phyloP scores from a whole-genome alignment of 2,797 vertebrate species.

The Sorex maritimensis region DNA sequence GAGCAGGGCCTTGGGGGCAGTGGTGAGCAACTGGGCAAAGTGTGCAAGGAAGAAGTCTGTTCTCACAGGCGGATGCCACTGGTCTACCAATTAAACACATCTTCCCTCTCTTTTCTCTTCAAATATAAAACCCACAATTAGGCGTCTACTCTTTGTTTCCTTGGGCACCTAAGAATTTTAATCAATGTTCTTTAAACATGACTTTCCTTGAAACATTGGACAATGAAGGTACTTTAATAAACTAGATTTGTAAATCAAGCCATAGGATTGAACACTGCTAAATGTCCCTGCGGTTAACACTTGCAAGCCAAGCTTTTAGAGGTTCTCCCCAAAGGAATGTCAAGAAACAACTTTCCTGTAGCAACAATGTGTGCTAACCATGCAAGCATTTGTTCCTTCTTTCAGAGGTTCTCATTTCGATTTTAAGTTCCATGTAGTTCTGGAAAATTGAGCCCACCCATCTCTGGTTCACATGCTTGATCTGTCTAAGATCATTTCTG shows the following conservation, averaged over 20 bases:
- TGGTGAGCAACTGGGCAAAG: background rate
- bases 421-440: background rate
- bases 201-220: conserved; percentile 60
- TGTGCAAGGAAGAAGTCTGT: background rate
- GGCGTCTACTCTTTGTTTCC: conserved; percentile 67
- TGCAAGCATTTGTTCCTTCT: background rate
- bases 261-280: background rate
- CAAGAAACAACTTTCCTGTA: background rate
- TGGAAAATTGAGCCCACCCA: background rate
- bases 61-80: background rate
- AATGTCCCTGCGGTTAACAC: background rate
- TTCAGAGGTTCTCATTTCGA: background rate
- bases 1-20: background rate
- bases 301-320: conserved; percentile 2
- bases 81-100: conserved; percentile 30
- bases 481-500: background rate
- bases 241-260: conserved; percentile 54
- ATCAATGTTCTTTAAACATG: conserved; percentile 64
- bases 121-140: conserved; percentile 57
- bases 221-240: conserved; percentile 59
- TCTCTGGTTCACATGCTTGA: background rate
- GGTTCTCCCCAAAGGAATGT: background rate
- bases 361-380: background rate
- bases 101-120: conserved; percentile 9
- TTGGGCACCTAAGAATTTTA: conserved; percentile 31